These are phyloP conservation scores for Sebastes steindachneri DNA, from an alignment of 2,797 vertebrate genomes.

Conservation along the genomic window DNA sequence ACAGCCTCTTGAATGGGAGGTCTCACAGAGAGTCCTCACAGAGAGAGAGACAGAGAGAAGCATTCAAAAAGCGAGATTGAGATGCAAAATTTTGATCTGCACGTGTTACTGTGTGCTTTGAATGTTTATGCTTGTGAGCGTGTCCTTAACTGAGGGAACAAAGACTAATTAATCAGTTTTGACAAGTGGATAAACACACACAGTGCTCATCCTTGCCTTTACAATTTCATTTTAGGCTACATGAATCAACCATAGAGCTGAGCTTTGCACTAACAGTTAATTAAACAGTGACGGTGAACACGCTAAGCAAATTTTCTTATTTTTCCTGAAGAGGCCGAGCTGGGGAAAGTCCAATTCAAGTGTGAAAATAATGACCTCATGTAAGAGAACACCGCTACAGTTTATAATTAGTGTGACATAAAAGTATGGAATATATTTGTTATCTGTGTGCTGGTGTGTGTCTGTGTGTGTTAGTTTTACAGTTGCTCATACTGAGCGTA, in stretches of 20 bases:
- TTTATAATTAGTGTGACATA: constrained; percentile 49
- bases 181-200: constrained; percentile 9
- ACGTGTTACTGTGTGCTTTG: constrained; percentile 52
- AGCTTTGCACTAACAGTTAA: not conserved
- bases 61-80: constrained; percentile 58
- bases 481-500: constrained; percentile 77
- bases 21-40: constrained; percentile 61
- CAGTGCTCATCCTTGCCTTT: not conserved
- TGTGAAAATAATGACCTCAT: constrained; percentile 44
- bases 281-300: not conserved
- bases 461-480: constrained; percentile 38
- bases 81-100: constrained; percentile 50
- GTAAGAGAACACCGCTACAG: not conserved
- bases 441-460: constrained; percentile 6
- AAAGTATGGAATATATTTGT: constrained; percentile 28
- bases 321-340: constrained; percentile 13
- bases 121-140: constrained; percentile 25
- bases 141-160: constrained; percentile 44
- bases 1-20: constrained; percentile 67
- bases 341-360: constrained; percentile 30
- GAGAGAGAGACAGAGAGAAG: constrained; percentile 49
- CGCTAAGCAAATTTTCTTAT: not conserved
- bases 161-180: constrained; percentile 53
- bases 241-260: not conserved
- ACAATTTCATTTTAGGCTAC: not conserved